Base-by-base conservation (phyloP, 2,113 vertebrate species). In the Neodon shergylaensis region DNA sequence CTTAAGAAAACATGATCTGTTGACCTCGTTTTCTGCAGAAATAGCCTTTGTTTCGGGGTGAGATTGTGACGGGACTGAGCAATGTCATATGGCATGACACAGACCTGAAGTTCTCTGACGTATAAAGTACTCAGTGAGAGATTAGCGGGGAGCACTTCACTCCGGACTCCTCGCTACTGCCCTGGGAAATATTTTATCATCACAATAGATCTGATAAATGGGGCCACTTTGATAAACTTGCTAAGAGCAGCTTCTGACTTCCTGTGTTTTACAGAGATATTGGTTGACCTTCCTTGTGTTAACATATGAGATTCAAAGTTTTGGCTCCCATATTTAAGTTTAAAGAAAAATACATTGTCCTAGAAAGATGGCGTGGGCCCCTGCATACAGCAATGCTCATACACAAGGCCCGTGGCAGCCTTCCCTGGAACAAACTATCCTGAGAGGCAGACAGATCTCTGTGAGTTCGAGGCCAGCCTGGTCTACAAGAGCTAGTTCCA, bases 1-100 rank as follows among this genome's bases (percentile, higher is more conserved):
- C n/a, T 77, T 70, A 61, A 79, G 49, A 61, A 94, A 94, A 47
- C 73, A 21, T 9, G 63, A 66, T 7, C 63, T 63, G 19, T 76
- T 70, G 89, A 65, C 79, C 22, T 91, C 24, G 6, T 94, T 87
- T 76, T 83, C 79, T 87, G 65, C n/a, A 96, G 90, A 85, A 94
- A 91, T 82, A 47, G 91, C 44, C 22, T 66, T 72, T 66, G 28
- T 44, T 82, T 89, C 7, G 85, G 68, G 76, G 73, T 65, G 42
- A 78, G 39, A 21, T 39, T n/a, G 21, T 81, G 73, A 26, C 65
- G 16, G 7, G 26, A 17, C 33, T 21, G 22, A 58, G 44, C 5
- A 31, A 5, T 47, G 74, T 44, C 39, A 4, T 1, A 3, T 1
- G 44, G 19, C 3, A 0, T 19, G 87, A 36, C 33, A 17, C 21